Evolutionary conservation across 2,888 invertebrate genomes (phyloP).

Genomic region (Muscina levida): DNA sequence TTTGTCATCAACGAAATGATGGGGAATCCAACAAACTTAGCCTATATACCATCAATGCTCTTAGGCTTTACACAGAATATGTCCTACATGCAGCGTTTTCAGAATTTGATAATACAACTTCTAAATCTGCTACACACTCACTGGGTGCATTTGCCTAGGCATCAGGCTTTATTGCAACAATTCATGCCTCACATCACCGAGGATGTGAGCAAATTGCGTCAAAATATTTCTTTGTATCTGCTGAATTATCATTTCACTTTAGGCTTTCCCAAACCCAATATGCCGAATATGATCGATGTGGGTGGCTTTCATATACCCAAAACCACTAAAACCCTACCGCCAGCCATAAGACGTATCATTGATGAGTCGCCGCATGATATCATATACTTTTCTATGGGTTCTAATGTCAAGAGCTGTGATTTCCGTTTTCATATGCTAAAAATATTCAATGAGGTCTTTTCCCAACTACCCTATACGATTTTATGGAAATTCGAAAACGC

Average conservation of each 20-base stretch:
- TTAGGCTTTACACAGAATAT: slow-evolving; percentile 72
- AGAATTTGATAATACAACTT: slow-evolving; percentile 71
- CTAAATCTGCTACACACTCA: slow-evolving; percentile 67
- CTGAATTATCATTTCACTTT: slow-evolving; percentile 76
- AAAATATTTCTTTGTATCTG: slow-evolving; percentile 72
- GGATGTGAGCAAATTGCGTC: slow-evolving; percentile 65
- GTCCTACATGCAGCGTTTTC: slow-evolving; percentile 75
- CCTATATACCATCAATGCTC: slow-evolving; percentile 72
- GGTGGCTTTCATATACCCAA: slow-evolving; percentile 76
- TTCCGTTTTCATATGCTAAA: slow-evolving; percentile 70
- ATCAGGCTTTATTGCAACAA: slow-evolving; percentile 68
- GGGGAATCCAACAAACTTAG: slow-evolving; percentile 74
- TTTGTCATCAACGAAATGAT: slow-evolving; percentile 65
- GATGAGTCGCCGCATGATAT: slow-evolving; percentile 78
- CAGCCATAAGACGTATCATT: slow-evolving; percentile 76
- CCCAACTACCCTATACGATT: slow-evolving; percentile 71
- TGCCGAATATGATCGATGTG: no score
- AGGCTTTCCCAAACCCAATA: slow-evolving; percentile 73
- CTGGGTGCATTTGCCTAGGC: slow-evolving; percentile 71
- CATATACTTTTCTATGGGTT: slow-evolving; percentile 80
- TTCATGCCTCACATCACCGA: slow-evolving; percentile 71
- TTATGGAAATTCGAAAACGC: slow-evolving; percentile 80
- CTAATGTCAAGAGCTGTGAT: slow-evolving; percentile 74
- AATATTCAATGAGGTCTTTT: slow-evolving; percentile 68
- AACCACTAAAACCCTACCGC: slow-evolving; percentile 71